Percentiles rank a stretch among this genome's conserved stretches.
Conservation (phyloP, 2,113 vertebrate species). For the Platycercus adscitus region DNA sequence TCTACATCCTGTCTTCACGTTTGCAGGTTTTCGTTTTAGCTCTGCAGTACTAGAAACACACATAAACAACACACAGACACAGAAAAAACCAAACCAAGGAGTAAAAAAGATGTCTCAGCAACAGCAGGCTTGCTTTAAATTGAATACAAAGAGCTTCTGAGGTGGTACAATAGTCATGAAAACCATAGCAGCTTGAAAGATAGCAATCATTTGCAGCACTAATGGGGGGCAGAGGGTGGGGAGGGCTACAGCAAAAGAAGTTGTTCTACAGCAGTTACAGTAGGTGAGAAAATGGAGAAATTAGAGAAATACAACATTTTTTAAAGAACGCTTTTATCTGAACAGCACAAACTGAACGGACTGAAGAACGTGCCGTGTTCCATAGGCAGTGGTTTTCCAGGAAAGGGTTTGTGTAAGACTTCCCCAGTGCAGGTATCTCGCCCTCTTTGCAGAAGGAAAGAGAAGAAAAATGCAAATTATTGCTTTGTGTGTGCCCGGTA, state of each 20-base stretch:
- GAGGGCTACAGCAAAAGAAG: not conserved
- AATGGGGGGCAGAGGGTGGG: accelerated
- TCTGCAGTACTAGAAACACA: not conserved
- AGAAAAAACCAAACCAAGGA: not conserved
- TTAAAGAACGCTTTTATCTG: not conserved
- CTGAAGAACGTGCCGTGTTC: not conserved
- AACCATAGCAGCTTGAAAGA: not conserved
- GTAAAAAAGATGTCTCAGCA: not conserved
- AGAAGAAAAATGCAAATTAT: not conserved
- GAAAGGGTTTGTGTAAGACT: not conserved
- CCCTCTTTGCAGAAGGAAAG: not conserved
- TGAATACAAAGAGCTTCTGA: not conserved
- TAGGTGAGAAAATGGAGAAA: not conserved
- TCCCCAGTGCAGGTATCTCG: not conserved
- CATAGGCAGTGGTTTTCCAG: not conserved
- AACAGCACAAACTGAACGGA: not conserved
- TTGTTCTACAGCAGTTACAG: not conserved
- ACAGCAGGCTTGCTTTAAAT: not conserved
- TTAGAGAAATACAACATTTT: not conserved
- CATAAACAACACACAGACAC: not conserved
- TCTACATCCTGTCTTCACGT: not conserved
- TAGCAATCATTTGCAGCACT: not conserved
- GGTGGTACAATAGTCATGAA: not conserved
- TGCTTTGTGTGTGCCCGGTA: not conserved
- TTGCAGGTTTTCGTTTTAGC: not conserved